Conservation (phyloP, 2,888 invertebrate species). For the Folsomia manolachei region DNA sequence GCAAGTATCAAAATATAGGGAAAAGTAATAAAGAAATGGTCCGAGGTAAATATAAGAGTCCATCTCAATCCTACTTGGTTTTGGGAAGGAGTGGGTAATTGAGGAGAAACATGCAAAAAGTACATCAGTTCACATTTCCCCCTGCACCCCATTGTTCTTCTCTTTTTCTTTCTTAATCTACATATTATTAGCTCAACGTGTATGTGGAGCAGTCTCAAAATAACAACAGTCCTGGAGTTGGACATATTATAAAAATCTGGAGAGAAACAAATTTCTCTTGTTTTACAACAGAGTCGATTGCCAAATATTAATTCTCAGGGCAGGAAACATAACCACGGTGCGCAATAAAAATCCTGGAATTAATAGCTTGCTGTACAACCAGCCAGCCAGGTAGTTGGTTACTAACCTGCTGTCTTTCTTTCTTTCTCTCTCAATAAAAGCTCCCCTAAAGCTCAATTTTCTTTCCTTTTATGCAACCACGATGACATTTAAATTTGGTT, state of each 20-base stretch:
- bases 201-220: too few relatives aligned
- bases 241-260: background rate
- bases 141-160: constrained; percentile 5
- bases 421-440: background rate
- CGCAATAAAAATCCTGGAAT: constrained; percentile 4
- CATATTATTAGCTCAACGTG: background rate
- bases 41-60: background rate
- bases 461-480: background rate
- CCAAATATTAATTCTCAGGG: background rate
- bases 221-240: too few relatives aligned
- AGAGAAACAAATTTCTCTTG: constrained; percentile 7
- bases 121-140: constrained; percentile 24
- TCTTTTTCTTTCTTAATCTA: background rate
- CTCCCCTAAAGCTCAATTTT: background rate
- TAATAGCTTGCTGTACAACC: background rate
- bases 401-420: background rate
- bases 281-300: background rate
- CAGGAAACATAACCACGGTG: background rate
- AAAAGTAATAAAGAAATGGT: constrained; percentile 2
- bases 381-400: background rate
- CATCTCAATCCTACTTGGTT: too few relatives aligned
- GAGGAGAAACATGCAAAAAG: constrained; percentile 41
- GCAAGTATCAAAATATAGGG: background rate
- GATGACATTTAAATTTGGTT: background rate
- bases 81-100: constrained; percentile 29